Evolutionary conservation across 2,888 invertebrate genomes (phyloP), one percentile per base, ranked within the genome.

Genomic region (Ophion ellenae): DNA sequence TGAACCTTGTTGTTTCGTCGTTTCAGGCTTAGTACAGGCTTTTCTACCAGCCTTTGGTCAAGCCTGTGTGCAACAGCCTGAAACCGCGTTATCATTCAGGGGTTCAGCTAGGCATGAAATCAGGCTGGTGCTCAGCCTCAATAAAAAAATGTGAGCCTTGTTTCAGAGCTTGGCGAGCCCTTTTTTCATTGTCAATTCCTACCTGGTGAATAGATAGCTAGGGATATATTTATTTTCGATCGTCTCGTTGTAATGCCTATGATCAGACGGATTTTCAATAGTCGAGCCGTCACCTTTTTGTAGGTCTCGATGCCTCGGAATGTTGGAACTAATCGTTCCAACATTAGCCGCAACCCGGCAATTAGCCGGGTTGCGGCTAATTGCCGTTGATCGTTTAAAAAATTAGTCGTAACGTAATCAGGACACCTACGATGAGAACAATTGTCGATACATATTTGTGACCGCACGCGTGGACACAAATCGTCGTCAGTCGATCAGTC

Each of bases 171-270:
- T n/a, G n/a, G n/a, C n/a, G n/a, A n/a, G n/a, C n/a, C n/a, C n/a
- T n/a, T n/a, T n/a, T n/a, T n/a, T n/a, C n/a, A n/a, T n/a, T n/a
- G n/a, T n/a, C n/a, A n/a, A n/a, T n/a, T n/a, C n/a, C n/a, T n/a
- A n/a, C n/a, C n/a, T 32, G 2, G 2, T 67, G 66, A 69, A 81
- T 63, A 66, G 47, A 70, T 40, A 47, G 24, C 45, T 64, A 32
- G 9, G 69, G 28, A 57, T 71, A 32, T 28, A 40, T 71, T 45
- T 24, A 28, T 64, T 45, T 40, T 9, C 57, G n/a, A 71, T 57
- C 66, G 70, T 66, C 66, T 76, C 32, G 10, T 53, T 14, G 57
- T 76, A 45, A 71, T 77, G 53, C 76, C 57, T 70, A 53, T 71
- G 32, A 71, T 76, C 14, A 45, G 40, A 71, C 20, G 2, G 57